A percentile compares a stretch with the other conserved stretches of the same genome.
These are phyloP conservation scores for Schizopygopsis malacanthus DNA, from an alignment of 2,797 vertebrate species.

Conservation along the genomic window DNA sequence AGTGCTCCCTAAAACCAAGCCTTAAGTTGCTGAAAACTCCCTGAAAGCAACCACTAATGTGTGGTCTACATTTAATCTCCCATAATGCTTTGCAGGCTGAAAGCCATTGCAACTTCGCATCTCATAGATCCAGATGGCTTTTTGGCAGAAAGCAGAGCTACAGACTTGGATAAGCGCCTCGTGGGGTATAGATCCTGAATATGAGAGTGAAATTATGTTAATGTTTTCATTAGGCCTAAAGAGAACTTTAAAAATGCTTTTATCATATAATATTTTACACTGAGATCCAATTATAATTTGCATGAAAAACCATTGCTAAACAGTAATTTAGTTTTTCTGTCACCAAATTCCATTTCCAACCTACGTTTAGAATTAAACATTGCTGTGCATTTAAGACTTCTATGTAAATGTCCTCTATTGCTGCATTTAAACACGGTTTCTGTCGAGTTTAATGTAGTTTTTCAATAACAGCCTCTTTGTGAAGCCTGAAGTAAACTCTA, in stretches of 20 bases:
- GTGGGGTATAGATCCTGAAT: background rate
- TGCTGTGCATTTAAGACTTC: background rate
- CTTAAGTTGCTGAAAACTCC: constrained; percentile 46
- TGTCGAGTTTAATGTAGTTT: background rate
- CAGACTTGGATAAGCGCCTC: background rate
- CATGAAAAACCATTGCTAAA: background rate
- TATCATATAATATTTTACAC: background rate
- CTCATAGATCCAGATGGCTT: constrained; percentile 10
- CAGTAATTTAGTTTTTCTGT: background rate
- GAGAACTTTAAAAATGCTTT: background rate
- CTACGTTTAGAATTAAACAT: background rate
- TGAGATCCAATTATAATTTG: background rate
- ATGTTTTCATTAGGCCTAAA: background rate
- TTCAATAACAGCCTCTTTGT: background rate
- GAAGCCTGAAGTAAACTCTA: background rate
- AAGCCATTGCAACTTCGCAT: constrained; percentile 21
- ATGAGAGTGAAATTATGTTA: no score
- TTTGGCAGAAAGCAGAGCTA: background rate
- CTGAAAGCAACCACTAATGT: constrained; percentile 33
- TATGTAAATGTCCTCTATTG: background rate
- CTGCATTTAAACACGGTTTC: background rate
- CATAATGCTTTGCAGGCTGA: constrained; percentile 9
- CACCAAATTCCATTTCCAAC: background rate
- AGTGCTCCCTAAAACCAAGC: constrained; percentile 25
- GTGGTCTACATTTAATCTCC: constrained; percentile 13